A percentile compares a stretch with the other conserved stretches of the same genome.
phyloP scores from a whole-genome alignment of 2,797 vertebrate species.

The Coregonus ussuriensis region DNA sequence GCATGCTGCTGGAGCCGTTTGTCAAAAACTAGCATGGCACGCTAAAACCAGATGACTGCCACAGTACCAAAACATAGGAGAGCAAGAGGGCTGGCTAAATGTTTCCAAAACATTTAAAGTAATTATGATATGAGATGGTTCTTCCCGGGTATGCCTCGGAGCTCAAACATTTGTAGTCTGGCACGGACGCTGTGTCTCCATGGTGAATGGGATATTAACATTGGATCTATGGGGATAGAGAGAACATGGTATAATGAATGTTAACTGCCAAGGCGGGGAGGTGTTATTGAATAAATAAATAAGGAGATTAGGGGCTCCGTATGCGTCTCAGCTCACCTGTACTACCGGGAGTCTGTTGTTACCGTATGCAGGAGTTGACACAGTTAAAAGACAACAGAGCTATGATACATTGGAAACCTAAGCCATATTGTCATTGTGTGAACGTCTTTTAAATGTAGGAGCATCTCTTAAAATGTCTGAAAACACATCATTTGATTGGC shows the following conservation, averaged over 20 bases:
- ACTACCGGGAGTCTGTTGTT: not conserved
- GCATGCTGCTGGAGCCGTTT: too few species aligned
- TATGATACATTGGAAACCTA: not conserved
- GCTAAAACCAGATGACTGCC: not conserved
- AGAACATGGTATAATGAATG: slow-evolving; percentile 8
- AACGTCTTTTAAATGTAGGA: too few species aligned
- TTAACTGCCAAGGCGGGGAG: slow-evolving; percentile 23
- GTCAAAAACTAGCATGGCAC: not conserved
- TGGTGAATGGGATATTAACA: slow-evolving; percentile 15
- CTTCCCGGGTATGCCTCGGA: not conserved
- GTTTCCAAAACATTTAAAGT: not conserved
- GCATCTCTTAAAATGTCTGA: too few species aligned
- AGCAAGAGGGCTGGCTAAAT: not conserved
- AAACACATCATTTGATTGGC: too few species aligned
- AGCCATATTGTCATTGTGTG: too few species aligned
- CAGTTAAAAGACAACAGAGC: not conserved
- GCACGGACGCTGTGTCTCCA: not conserved
- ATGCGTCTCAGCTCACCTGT: not conserved
- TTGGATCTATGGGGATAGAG: slow-evolving; percentile 2
- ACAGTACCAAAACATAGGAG: not conserved
- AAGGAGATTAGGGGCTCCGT: slow-evolving; percentile 38
- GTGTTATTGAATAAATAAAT: slow-evolving; percentile 54
- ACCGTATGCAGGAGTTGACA: not conserved
- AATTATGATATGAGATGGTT: not conserved
- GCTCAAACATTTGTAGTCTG: not conserved